These are phyloP conservation scores for Laodelphax striatellus DNA, from an alignment of 1,140 invertebrate genomes.

Conservation along the genomic window DNA sequence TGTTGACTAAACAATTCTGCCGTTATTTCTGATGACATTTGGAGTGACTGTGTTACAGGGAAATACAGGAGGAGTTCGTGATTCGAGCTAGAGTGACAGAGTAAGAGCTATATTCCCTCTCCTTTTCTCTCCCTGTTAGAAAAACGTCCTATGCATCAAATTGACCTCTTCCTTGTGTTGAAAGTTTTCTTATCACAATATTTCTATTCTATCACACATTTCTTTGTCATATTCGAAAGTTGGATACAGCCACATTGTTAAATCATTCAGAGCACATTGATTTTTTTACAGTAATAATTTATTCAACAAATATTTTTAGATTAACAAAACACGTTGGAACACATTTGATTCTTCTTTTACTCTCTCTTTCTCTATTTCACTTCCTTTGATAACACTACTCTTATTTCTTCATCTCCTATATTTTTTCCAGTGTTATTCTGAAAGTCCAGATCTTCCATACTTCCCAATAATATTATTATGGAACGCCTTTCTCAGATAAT, in stretches of 20 bases:
- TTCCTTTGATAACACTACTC: no score
- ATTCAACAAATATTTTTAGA: no score
- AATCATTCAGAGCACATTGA: not conserved
- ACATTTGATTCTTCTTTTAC: no score
- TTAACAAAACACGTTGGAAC: no score
- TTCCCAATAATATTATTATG: no score
- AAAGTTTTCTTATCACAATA: constrained; percentile 10
- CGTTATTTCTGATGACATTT: no score
- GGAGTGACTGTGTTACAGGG: constrained; percentile 47
- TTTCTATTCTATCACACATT: constrained; percentile 3
- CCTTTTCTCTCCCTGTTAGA: not conserved
- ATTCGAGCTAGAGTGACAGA: constrained; percentile 61
- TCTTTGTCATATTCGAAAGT: not conserved
- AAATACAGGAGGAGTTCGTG: constrained; percentile 58
- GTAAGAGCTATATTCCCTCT: constrained; percentile 37
- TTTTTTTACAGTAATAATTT: not conserved
- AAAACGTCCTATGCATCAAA: not conserved
- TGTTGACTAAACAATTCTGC: no score
- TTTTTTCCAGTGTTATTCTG: no score
- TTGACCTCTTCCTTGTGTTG: not conserved
- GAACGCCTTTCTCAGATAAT: no score
- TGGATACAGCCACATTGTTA: not conserved
- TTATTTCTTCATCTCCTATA: no score
- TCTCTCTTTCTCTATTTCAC: no score
- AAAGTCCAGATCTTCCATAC: no score